phyloP scores from a whole-genome alignment of 35 echinoderm and acorn worm species.

The Eucidaris tribuloides region DNA sequence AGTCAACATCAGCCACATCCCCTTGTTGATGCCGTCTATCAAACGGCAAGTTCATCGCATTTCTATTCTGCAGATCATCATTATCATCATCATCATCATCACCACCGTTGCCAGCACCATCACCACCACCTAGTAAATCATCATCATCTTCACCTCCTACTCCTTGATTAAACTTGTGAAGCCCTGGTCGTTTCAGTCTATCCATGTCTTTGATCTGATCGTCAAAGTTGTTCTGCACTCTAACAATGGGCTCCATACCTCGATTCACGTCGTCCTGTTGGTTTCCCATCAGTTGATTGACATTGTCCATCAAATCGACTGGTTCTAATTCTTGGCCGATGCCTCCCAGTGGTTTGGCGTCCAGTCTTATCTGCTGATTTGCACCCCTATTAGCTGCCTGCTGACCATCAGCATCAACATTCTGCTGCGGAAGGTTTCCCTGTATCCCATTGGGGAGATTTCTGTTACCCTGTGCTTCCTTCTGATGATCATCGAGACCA shows the following conservation, averaged over 20 bases:
- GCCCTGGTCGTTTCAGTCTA: background rate
- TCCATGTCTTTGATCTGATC: background rate
- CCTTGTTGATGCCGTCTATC: background rate
- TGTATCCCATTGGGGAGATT: background rate
- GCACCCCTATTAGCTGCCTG: background rate
- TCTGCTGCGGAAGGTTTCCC: background rate
- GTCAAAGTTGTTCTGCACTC: background rate
- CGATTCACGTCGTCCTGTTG: background rate
- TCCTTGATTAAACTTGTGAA: background rate
- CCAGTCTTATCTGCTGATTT: background rate
- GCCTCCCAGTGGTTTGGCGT: background rate
- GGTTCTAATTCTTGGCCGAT: conserved; percentile 3
- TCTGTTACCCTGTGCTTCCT: background rate
- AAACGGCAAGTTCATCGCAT: background rate
- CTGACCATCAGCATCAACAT: background rate
- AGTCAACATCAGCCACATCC: background rate
- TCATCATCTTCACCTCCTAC: background rate
- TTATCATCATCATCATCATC: background rate
- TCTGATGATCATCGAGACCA: background rate
- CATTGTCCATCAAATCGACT: background rate
- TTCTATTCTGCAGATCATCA: background rate
- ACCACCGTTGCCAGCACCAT: background rate
- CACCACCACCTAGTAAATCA: background rate
- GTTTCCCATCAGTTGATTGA: background rate
- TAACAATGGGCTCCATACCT: background rate